These are phyloP conservation scores for Cochlearius cochlearius DNA, from an alignment of 2,113 vertebrate genomes.

Conservation along the genomic window DNA sequence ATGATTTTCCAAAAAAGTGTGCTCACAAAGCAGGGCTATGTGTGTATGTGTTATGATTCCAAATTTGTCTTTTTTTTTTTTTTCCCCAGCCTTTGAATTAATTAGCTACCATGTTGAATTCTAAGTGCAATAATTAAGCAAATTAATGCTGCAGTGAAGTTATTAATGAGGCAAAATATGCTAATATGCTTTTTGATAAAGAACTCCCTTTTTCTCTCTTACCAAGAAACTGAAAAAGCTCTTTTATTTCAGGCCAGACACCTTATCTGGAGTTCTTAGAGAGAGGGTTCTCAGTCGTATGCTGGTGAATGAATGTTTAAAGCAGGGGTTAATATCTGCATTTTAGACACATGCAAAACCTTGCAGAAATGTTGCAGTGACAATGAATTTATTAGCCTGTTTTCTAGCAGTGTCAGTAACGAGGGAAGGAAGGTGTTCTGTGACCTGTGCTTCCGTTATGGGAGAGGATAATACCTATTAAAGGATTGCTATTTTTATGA, in stretches of 20 bases:
- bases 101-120: slow-evolving; percentile 81
- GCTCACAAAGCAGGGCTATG: neutral
- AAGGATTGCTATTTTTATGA: slow-evolving; percentile 16
- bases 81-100: slow-evolving; percentile 70
- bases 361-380: neutral
- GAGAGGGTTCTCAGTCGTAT: slow-evolving; percentile 13
- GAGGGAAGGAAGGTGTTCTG: slow-evolving; percentile 3
- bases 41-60: slow-evolving; percentile 60
- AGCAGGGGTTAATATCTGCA: slow-evolving; percentile 69
- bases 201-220: slow-evolving; percentile 68
- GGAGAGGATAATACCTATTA: slow-evolving; percentile 4
- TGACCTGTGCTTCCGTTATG: slow-evolving; percentile 15
- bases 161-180: slow-evolving; percentile 86
- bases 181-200: slow-evolving; percentile 81
- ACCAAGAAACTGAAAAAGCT: slow-evolving; percentile 73
- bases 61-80: slow-evolving; percentile 20
- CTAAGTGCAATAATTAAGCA: slow-evolving; percentile 81
- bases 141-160: slow-evolving; percentile 81
- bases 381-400: neutral
- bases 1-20: neutral
- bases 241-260: slow-evolving; percentile 75
- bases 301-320: slow-evolving; percentile 58
- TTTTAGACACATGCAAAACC: slow-evolving; percentile 55
- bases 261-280: slow-evolving; percentile 75
- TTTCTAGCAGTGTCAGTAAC: neutral